Evolutionary conservation across 92 coral and sea anemone genomes (phyloP), one percentile per base, ranked within the genome.

Genomic region (Zoanthus gigantus): DNA sequence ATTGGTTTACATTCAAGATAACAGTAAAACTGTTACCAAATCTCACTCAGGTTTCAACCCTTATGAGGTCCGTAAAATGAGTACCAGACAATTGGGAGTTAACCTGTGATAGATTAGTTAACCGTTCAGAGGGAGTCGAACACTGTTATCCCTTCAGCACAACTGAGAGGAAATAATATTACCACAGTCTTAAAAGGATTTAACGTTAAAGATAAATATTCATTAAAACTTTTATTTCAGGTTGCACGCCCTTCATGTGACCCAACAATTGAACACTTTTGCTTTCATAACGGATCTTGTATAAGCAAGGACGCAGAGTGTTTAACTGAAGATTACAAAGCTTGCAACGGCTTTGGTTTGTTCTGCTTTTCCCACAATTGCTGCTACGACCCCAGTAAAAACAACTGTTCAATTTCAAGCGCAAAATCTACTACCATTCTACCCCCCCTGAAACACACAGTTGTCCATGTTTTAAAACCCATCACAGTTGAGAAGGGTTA

Each of bases 401-500:
- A 82, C 44, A 86, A 77, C 84, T 90, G 94, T 28, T 68, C 86
- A 54, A 18, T n/a, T 5, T 66, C 87, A 29, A 63, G 88, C 47
- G 74, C 52, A n/a, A 56, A 79, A 17, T 74, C 57, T 28, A 52
- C 67, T 17, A 58, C 92, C 32, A 47, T 87, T 7, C 69, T 87
- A 5, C 84, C 91, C 32, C 72, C 86, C 42, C 71, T 30, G 13
- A 74, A 71, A 32, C 71, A 89, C 53, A 74, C 78, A 16, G 56
- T 87, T 16, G 85, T 82, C 68, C 88, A 93, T 79, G 90, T 86
- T 52, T 75, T 83, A 18, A 86, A 85, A 10, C 78, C 89, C 6
- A 44, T 95, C 42, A 60, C 65, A 12, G 87, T 97, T 74, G 72
- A 90, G 28, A 17, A 30, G 5, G 98, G 96, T 12, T 94, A 95